Percentiles rank a stretch among this genome's conserved stretches.
These are phyloP conservation scores for Myxocyprinus asiaticus DNA, from an alignment of 2,113 vertebrate species.

Conservation along the genomic window DNA sequence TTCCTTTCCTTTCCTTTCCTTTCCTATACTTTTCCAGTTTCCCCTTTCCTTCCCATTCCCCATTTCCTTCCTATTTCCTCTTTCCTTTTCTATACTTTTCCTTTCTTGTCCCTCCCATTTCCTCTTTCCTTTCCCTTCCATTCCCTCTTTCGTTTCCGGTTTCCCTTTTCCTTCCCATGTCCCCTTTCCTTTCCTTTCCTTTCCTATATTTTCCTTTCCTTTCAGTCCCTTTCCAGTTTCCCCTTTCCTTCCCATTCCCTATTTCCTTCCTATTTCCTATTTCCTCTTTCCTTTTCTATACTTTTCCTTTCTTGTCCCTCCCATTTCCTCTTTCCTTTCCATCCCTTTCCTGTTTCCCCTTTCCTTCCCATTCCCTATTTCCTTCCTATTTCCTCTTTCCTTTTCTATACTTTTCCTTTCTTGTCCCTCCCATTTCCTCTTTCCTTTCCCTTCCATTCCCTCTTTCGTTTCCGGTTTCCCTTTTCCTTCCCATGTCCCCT, in stretches of 20 bases:
- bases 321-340: neutral
- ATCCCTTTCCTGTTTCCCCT: neutral
- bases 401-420: neutral
- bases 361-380: neutral
- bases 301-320: too few relatives aligned
- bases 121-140: neutral
- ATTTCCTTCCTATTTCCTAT: neutral
- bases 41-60: too few relatives aligned
- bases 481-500: neutral
- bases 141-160: neutral
- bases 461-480: neutral
- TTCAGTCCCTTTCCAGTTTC: neutral
- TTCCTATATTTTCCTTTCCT: neutral
- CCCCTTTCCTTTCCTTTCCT: neutral
- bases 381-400: neutral
- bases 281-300: too few relatives aligned
- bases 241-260: neutral
- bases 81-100: neutral
- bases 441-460: neutral
- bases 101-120: too few relatives aligned
- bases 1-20: too few relatives aligned
- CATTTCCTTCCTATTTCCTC: too few relatives aligned
- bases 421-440: neutral
- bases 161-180: neutral
- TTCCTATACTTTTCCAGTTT: neutral